A percentile compares a stretch with the other conserved stretches of the same genome.
Evolutionary conservation across 1,140 invertebrate species (phyloP).

Genomic region (Drosophila grimshawi): DNA sequence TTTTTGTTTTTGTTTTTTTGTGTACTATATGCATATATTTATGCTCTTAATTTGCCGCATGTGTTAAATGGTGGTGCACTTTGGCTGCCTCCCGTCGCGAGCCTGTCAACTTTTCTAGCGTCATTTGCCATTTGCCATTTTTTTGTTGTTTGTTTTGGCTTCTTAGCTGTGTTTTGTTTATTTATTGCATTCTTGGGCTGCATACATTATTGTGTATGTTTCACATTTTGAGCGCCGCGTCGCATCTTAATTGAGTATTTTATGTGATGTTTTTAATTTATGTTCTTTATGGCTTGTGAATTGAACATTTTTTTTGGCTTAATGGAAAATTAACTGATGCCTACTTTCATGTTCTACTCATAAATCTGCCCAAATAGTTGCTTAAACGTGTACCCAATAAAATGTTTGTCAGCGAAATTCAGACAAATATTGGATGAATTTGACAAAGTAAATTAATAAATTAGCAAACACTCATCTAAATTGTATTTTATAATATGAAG

Average conservation of each 20-base stretch:
- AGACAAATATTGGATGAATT: too few species aligned
- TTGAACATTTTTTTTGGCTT: constrained; percentile 48
- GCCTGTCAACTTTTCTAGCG: constrained; percentile 38
- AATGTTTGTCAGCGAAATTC: too few species aligned
- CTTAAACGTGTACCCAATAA: not conserved
- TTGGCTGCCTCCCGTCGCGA: constrained; percentile 37
- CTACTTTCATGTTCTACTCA: constrained; percentile 22
- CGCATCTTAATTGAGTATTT: constrained; percentile 72
- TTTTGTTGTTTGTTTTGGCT: constrained; percentile 23
- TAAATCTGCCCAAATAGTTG: constrained; percentile 21
- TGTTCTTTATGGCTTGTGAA: constrained; percentile 60
- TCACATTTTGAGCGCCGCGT: constrained; percentile 55
- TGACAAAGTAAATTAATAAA: not conserved
- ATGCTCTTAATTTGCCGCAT: constrained; percentile 71
- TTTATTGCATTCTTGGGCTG: constrained; percentile 67
- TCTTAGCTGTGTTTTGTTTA: constrained; percentile 61
- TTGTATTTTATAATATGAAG: not conserved
- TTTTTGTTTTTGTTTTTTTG: constrained; percentile 14
- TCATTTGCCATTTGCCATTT: constrained; percentile 51
- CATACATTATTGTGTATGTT: constrained; percentile 57
- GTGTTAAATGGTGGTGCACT: constrained; percentile 74
- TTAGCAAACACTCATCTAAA: not conserved
- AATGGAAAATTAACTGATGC: constrained; percentile 67
- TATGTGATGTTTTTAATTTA: constrained; percentile 73
- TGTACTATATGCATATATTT: constrained; percentile 32